Conservation (phyloP, 2,888 invertebrate species). For the Notodonta dromedarius region DNA sequence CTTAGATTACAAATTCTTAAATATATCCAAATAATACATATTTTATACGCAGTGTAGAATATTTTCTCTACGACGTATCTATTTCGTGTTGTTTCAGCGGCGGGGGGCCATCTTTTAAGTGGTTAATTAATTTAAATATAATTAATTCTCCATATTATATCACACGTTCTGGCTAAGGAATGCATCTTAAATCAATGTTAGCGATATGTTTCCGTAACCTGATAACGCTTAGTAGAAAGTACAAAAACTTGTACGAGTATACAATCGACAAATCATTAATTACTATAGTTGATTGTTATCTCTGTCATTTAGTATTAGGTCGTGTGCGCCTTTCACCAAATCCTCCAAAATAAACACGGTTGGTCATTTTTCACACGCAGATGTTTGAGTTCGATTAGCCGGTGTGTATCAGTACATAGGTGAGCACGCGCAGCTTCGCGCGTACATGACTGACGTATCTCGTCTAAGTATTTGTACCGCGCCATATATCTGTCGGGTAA, state of each 20-base stretch:
- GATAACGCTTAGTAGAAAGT: slow-evolving; percentile 32
- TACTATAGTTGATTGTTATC: slow-evolving; percentile 22
- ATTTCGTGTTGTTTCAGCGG: no score
- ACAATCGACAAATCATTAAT: slow-evolving; percentile 31
- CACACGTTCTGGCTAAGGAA: slow-evolving; percentile 7
- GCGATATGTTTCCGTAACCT: slow-evolving; percentile 22
- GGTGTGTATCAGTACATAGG: neutral
- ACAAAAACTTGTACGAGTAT: slow-evolving; percentile 27
- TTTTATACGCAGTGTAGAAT: no score
- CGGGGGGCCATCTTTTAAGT: no score
- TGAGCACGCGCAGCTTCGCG: neutral
- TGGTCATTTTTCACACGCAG: slow-evolving; percentile 5
- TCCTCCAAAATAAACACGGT: slow-evolving; percentile 11
- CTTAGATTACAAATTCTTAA: no score
- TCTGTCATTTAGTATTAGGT: slow-evolving; percentile 18
- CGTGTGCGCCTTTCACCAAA: slow-evolving; percentile 27
- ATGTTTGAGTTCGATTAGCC: slow-evolving; percentile 2
- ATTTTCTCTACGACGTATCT: no score
- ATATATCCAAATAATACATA: no score
- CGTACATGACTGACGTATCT: slow-evolving; percentile 31
- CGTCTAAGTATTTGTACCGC: slow-evolving; percentile 36
- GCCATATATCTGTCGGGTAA: slow-evolving; percentile 36
- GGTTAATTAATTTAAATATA: slow-evolving; percentile 23
- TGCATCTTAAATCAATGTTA: neutral
- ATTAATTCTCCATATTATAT: slow-evolving; percentile 22